A percentile compares a stretch with the other conserved stretches of the same genome.
Conservation (phyloP, 92 coral and sea anemone species). For the Phenganax marumi region DNA sequence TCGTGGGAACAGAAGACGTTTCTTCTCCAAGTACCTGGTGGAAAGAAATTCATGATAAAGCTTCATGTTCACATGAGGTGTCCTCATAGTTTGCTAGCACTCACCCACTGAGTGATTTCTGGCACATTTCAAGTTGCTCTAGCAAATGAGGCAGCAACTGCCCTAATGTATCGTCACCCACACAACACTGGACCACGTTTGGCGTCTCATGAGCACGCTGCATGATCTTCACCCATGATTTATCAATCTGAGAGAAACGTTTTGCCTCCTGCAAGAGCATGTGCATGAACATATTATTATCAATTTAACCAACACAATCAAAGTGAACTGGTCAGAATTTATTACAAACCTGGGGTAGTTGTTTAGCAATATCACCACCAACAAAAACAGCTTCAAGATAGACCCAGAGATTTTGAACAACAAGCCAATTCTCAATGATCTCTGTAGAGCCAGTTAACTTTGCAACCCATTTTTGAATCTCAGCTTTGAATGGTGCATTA, state of each 20-base stretch:
- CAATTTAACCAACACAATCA: not conserved
- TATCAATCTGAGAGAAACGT: slow-evolving; percentile 93
- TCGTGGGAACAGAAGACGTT: slow-evolving; percentile 96
- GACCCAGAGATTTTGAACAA: slow-evolving; percentile 87
- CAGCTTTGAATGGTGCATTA: slow-evolving; percentile 96
- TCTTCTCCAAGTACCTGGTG: slow-evolving; percentile 89
- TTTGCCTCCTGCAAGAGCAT: slow-evolving; percentile 66
- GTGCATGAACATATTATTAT: not conserved
- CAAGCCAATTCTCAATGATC: slow-evolving; percentile 97
- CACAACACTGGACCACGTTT: slow-evolving; percentile 97
- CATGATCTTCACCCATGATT: slow-evolving; percentile 99
- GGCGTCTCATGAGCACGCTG: slow-evolving; percentile 95
- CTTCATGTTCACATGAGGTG: no score
- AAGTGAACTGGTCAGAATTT: not conserved
- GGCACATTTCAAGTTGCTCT: slow-evolving; percentile 98
- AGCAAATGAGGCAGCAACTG: slow-evolving; percentile 88
- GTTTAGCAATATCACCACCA: slow-evolving; percentile 99
- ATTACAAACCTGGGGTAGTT: slow-evolving; percentile 81
- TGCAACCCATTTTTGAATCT: slow-evolving; percentile 97
- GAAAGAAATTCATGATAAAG: not conserved
- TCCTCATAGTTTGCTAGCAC: slow-evolving; percentile 20
- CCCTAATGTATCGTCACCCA: slow-evolving; percentile 93
- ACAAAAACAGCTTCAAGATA: slow-evolving; percentile 96
- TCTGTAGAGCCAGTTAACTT: slow-evolving; percentile 98
- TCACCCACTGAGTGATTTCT: slow-evolving; percentile 98